A percentile compares a stretch with the other conserved stretches of the same genome.
Evolutionary conservation across 1,140 invertebrate species (phyloP).

Genomic region (Pachypsylla venusta): DNA sequence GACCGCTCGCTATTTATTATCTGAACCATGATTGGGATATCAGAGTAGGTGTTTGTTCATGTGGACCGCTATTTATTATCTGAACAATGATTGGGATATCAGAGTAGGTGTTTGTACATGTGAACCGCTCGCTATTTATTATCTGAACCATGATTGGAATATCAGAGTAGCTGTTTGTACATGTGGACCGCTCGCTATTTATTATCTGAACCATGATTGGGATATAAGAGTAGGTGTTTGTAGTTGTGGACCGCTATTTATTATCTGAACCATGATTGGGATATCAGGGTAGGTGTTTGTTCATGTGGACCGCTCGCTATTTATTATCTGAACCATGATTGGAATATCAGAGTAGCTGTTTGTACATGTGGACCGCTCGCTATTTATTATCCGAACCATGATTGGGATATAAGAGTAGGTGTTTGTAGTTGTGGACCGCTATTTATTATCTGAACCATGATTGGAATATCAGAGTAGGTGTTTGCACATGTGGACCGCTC

Average conservation of each 20-base stretch:
- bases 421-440: too few relatives aligned
- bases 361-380: too few relatives aligned
- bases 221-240: slow-evolving; percentile 44
- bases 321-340: slow-evolving; percentile 89
- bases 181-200: slow-evolving; percentile 55
- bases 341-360: slow-evolving; percentile 51
- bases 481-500: too few relatives aligned
- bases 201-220: slow-evolving; percentile 92
- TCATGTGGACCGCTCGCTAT: too few relatives aligned
- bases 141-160: slow-evolving; percentile 88
- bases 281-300: too few relatives aligned
- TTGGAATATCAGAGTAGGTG: too few relatives aligned
- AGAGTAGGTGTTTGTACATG: slow-evolving; percentile 32
- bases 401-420: too few relatives aligned
- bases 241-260: too few relatives aligned
- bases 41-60: slow-evolving; percentile 35
- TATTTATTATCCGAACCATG: too few relatives aligned
- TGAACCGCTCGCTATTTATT: slow-evolving; percentile 96
- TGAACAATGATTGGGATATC: slow-evolving; percentile 84
- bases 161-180: slow-evolving; percentile 36
- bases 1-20: slow-evolving; percentile 77
- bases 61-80: slow-evolving; percentile 81
- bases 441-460: too few relatives aligned
- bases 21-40: slow-evolving; percentile 85
- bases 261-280: too few relatives aligned